Evolutionary conservation across 1,140 invertebrate species (phyloP).

Genomic region (Pseudachorutes palmiensis): DNA sequence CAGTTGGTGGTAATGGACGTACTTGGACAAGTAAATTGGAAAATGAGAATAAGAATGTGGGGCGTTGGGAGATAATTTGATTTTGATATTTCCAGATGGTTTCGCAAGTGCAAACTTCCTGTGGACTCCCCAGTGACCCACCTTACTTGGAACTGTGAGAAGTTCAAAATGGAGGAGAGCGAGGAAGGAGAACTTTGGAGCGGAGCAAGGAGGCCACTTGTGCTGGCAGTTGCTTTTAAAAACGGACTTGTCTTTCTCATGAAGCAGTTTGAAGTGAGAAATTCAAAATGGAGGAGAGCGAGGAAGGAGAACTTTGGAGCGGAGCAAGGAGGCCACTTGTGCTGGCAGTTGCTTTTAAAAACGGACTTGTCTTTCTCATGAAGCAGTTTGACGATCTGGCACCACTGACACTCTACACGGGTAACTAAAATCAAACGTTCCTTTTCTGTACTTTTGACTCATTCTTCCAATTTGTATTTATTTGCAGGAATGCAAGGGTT

Average conservation of each 20-base stretch:
- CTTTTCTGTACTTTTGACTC: background rate
- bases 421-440: constrained; percentile 53
- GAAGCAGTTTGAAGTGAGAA: constrained; percentile 88
- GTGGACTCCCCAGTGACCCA: constrained; percentile 67
- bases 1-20: constrained; percentile 89
- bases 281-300: constrained; percentile 94
- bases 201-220: constrained; percentile 52
- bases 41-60: no score
- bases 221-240: constrained; percentile 77
- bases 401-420: constrained; percentile 73
- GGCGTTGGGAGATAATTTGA: no score
- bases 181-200: constrained; percentile 49
- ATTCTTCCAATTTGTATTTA: background rate
- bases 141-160: constrained; percentile 94
- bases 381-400: constrained; percentile 86
- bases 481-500: constrained; percentile 45
- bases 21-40: no score
- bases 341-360: constrained; percentile 77
- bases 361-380: constrained; percentile 78
- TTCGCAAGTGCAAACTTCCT: constrained; percentile 73
- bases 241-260: constrained; percentile 81
- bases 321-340: constrained; percentile 55
- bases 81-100: no score
- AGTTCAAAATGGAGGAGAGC: constrained; percentile 95
- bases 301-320: constrained; percentile 46